Conservation (phyloP, 2,888 invertebrate genomes). For the Meloe dianella region DNA sequence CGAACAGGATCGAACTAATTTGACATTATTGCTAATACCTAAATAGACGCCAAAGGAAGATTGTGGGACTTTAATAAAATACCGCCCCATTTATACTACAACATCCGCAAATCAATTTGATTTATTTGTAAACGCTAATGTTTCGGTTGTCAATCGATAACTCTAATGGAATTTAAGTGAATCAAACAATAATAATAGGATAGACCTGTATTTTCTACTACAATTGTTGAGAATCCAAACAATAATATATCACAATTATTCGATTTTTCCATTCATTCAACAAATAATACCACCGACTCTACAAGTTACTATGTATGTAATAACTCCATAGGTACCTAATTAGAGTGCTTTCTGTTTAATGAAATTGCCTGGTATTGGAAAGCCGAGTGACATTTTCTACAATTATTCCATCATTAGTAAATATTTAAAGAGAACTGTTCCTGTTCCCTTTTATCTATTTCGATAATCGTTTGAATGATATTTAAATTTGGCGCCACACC, state of each 20-base stretch:
- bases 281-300: not conserved
- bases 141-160: not conserved
- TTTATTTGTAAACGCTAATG: constrained; percentile 16
- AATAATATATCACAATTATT: too few species aligned
- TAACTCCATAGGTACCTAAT: not conserved
- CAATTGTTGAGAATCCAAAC: not conserved
- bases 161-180: constrained; percentile 9
- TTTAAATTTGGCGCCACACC: not conserved
- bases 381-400: not conserved
- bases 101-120: constrained; percentile 24
- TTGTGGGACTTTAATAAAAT: constrained; percentile 17
- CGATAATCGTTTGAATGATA: too few species aligned
- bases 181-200: not conserved
- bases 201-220: too few species aligned
- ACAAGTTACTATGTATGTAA: not conserved
- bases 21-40: not conserved
- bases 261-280: too few species aligned
- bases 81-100: not conserved
- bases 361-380: not conserved
- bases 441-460: too few species aligned
- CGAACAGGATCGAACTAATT: not conserved
- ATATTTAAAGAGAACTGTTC: not conserved
- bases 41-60: constrained; percentile 13
- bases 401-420: not conserved
- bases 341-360: not conserved